Evolutionary conservation across 2,113 vertebrate species (phyloP).

Genomic region (Melanostigma gelatinosum): DNA sequence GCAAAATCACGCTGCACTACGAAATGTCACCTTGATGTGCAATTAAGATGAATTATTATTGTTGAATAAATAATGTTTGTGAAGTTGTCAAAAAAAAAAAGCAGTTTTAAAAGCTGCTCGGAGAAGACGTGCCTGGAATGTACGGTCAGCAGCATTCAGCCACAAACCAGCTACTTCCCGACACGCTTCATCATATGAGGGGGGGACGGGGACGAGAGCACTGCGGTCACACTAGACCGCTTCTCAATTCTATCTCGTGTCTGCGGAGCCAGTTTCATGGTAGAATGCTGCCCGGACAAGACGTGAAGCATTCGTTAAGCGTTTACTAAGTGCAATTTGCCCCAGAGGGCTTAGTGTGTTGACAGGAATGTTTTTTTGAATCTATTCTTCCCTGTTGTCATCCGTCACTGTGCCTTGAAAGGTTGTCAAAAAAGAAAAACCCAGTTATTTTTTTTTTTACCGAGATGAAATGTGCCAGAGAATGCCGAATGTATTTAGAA

Average conservation of each 20-base stretch:
- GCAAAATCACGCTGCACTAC: slow-evolving; percentile 43
- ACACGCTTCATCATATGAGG: slow-evolving; percentile 59
- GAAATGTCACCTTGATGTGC: slow-evolving; percentile 47
- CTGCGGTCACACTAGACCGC: slow-evolving; percentile 43
- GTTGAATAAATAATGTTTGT: slow-evolving; percentile 13
- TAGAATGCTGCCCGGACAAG: slow-evolving; percentile 56
- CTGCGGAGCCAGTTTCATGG: slow-evolving; percentile 44
- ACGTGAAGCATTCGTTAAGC: slow-evolving; percentile 62
- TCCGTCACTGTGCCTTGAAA: slow-evolving; percentile 51
- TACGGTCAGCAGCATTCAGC: slow-evolving; percentile 33
- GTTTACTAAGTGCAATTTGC: slow-evolving; percentile 52
- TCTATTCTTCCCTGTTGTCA: slow-evolving; percentile 49
- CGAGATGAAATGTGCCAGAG: slow-evolving; percentile 54
- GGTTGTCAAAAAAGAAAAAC: slow-evolving; percentile 22
- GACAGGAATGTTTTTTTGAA: slow-evolving; percentile 54
- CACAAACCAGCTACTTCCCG: slow-evolving; percentile 30
- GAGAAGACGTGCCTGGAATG: slow-evolving; percentile 45
- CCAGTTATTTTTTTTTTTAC: slow-evolving; percentile 21
- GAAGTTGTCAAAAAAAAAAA: not conserved
- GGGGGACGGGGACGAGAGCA: not conserved
- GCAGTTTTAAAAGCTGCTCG: slow-evolving; percentile 19
- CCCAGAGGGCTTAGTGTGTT: slow-evolving; percentile 30
- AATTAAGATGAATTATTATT: slow-evolving; percentile 45
- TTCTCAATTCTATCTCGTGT: slow-evolving; percentile 33
- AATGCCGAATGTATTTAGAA: slow-evolving; percentile 34